Percentiles rank a stretch among this genome's conserved stretches.
Conservation (phyloP, 2,113 vertebrate genomes). For the Epinephelus lanceolatus region DNA sequence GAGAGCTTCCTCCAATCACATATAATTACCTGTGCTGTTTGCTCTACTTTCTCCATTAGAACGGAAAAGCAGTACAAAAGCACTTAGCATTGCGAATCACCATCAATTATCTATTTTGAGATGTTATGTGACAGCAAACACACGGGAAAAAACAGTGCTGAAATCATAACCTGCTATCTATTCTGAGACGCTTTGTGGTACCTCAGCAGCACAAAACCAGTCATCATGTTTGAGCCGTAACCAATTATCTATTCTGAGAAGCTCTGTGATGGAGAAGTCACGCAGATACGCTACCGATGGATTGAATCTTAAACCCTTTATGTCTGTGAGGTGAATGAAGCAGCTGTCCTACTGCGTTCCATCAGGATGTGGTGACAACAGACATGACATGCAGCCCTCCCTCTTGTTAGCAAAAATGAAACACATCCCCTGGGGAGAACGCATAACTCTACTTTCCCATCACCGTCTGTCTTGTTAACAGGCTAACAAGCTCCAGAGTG, state of each 20-base stretch:
- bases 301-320: constrained; percentile 14
- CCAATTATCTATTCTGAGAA: constrained; percentile 47
- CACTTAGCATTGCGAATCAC: constrained; percentile 31
- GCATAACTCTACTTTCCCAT: constrained; percentile 22
- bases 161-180: constrained; percentile 36
- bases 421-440: constrained; percentile 19
- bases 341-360: constrained; percentile 44
- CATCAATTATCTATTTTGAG: constrained; percentile 51
- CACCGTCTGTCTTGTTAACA: constrained; percentile 13
- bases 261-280: neutral
- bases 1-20: neutral
- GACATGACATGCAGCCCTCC: constrained; percentile 15
- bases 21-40: neutral
- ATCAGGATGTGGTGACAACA: constrained; percentile 37
- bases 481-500: neutral
- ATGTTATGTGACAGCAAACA: constrained; percentile 35
- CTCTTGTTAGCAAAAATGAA: constrained; percentile 57
- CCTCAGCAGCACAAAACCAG: constrained; percentile 22
- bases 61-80: constrained; percentile 1
- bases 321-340: constrained; percentile 7
- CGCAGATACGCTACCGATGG: neutral
- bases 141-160: constrained; percentile 2
- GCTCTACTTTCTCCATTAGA: neutral
- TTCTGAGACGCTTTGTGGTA: constrained; percentile 47
- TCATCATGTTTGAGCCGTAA: constrained; percentile 15